phyloP scores from a whole-genome alignment of 2,888 invertebrate genomes.

The Stegophylla sp. region DNA sequence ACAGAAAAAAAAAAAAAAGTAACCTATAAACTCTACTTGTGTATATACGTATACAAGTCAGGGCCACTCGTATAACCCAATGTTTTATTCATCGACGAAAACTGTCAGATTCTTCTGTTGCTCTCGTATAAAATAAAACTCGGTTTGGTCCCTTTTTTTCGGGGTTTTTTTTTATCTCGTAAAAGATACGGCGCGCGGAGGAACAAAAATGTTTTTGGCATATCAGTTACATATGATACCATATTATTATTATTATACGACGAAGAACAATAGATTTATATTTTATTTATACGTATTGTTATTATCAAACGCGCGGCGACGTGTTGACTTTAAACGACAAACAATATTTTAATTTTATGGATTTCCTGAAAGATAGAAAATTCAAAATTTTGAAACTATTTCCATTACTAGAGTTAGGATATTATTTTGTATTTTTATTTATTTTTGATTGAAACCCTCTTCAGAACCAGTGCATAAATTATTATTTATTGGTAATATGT shows the following conservation, averaged over 20 bases:
- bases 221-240: background rate
- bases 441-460: no score
- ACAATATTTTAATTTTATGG: no score
- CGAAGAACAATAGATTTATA: background rate
- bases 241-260: no score
- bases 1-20: background rate
- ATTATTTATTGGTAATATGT: no score
- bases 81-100: conserved; percentile 37
- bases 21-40: background rate
- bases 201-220: background rate
- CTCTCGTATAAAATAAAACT: conserved; percentile 1
- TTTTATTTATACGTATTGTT: no score
- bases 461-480: no score
- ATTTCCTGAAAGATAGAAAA: no score
- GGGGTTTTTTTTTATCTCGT: background rate
- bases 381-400: no score
- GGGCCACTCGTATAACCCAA: conserved; percentile 6
- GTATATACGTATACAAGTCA: conserved; percentile 25
- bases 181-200: background rate
- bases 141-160: background rate
- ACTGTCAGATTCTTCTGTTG: background rate
- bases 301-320: no score
- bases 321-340: no score
- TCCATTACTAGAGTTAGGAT: no score
- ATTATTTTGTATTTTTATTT: no score